phyloP scores from a whole-genome alignment of 2,888 invertebrate genomes.

The Gortyna flavago region DNA sequence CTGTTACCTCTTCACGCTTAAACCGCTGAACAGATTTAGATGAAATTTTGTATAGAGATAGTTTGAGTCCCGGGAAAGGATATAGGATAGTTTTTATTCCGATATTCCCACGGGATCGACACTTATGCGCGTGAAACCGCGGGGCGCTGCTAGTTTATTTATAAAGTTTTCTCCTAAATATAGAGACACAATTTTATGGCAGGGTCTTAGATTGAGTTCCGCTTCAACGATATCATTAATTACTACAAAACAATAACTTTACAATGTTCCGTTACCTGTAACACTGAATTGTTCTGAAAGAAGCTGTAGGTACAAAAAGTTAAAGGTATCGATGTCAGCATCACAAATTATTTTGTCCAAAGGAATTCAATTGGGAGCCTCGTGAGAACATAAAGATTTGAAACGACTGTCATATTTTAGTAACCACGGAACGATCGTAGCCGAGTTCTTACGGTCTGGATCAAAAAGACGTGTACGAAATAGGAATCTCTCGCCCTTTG shows the following conservation, averaged over 20 bases:
- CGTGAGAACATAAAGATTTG: constrained; percentile 65
- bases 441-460: constrained; percentile 54
- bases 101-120: too few species aligned
- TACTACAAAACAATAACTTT: constrained; percentile 10
- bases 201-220: neutral
- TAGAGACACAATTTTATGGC: constrained; percentile 6
- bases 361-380: constrained; percentile 65
- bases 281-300: constrained; percentile 15
- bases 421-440: constrained; percentile 48
- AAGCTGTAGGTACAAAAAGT: constrained; percentile 23
- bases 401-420: constrained; percentile 69
- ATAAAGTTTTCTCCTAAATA: constrained; percentile 23
- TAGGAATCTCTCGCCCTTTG: constrained; percentile 49
- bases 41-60: too few species aligned
- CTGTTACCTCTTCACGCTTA: too few species aligned
- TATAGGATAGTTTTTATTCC: too few species aligned
- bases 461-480: constrained; percentile 67
- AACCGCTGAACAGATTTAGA: too few species aligned
- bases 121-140: too few species aligned
- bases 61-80: too few species aligned
- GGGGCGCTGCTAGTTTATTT: too few species aligned
- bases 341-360: constrained; percentile 47
- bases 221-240: constrained; percentile 16
- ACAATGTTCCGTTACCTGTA: neutral
- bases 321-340: constrained; percentile 26